These are phyloP conservation scores for Margarornis squamiger DNA, from an alignment of 2,797 vertebrate species.

Conservation along the genomic window DNA sequence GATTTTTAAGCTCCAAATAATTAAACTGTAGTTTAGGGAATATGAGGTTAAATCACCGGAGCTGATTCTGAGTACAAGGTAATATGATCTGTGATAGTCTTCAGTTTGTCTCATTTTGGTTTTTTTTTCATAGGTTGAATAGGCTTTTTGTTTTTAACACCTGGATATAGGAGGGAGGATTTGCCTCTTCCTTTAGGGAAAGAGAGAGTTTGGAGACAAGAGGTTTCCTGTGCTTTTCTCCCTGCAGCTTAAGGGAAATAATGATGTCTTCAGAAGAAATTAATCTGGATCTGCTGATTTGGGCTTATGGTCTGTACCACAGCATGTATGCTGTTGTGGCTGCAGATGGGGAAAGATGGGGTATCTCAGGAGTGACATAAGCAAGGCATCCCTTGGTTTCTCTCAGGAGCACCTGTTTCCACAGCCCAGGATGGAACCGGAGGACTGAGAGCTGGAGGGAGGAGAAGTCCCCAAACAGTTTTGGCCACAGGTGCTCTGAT, in stretches of 20 bases:
- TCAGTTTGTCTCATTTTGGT: not conserved
- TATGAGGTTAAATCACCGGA: not conserved
- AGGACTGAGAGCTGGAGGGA: not conserved
- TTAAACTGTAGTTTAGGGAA: not conserved
- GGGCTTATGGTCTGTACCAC: not conserved
- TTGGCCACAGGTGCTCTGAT: not conserved
- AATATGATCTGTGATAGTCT: not conserved
- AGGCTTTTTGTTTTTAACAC: not conserved
- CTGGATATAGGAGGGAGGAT: not conserved
- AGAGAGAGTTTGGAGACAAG: not conserved
- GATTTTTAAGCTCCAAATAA: not conserved
- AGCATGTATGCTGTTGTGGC: not conserved
- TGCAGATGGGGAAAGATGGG: not conserved
- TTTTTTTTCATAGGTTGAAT: not conserved
- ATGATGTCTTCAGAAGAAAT: not conserved
- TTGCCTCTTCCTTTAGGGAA: not conserved
- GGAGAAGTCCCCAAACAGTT: not conserved
- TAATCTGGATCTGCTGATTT: not conserved
- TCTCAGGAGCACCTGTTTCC: not conserved
- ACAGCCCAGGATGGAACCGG: accelerated
- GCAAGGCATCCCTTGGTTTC: not conserved
- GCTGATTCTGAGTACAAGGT: not conserved
- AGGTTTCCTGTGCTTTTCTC: not conserved
- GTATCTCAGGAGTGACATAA: not conserved
- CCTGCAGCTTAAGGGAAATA: not conserved